Conservation (phyloP, 1,140 invertebrate species). For the Drosophila sp. region DNA sequence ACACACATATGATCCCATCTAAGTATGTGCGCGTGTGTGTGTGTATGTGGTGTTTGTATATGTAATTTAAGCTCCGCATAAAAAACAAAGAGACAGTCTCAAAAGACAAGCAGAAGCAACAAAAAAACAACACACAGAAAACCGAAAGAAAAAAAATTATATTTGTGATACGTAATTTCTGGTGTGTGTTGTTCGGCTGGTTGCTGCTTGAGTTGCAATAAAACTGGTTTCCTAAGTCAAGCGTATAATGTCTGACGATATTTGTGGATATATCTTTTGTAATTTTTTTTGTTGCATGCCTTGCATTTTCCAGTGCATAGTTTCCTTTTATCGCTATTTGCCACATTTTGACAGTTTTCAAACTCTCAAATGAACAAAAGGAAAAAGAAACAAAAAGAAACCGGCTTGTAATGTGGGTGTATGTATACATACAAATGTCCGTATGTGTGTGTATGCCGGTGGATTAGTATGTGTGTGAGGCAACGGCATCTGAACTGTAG, state of each 20-base stretch:
- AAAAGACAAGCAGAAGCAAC: slow-evolving; percentile 30
- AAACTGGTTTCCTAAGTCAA: slow-evolving; percentile 75
- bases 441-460: slow-evolving; percentile 6
- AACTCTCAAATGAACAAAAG: slow-evolving; percentile 31
- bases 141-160: slow-evolving; percentile 44
- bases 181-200: slow-evolving; percentile 58
- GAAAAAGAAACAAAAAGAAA: slow-evolving; percentile 29
- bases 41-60: slow-evolving; percentile 24
- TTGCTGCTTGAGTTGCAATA: slow-evolving; percentile 71
- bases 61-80: slow-evolving; percentile 46
- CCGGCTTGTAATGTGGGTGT: slow-evolving; percentile 59
- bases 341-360: slow-evolving; percentile 59
- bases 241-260: slow-evolving; percentile 69
- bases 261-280: slow-evolving; percentile 39
- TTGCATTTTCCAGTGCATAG: slow-evolving; percentile 58
- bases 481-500: slow-evolving; percentile 47
- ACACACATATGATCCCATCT: slow-evolving; percentile 14
- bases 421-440: slow-evolving; percentile 5
- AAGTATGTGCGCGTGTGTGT: slow-evolving; percentile 13
- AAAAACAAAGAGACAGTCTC: slow-evolving; percentile 50
- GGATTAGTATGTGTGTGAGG: slow-evolving; percentile 22
- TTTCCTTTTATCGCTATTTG: slow-evolving; percentile 56
- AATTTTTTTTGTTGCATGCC: slow-evolving; percentile 59
- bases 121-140: slow-evolving; percentile 23
- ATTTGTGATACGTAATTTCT: slow-evolving; percentile 81